Base-by-base conservation (phyloP, 1,140 invertebrate species). In the Euura saliciscinereae region DNA sequence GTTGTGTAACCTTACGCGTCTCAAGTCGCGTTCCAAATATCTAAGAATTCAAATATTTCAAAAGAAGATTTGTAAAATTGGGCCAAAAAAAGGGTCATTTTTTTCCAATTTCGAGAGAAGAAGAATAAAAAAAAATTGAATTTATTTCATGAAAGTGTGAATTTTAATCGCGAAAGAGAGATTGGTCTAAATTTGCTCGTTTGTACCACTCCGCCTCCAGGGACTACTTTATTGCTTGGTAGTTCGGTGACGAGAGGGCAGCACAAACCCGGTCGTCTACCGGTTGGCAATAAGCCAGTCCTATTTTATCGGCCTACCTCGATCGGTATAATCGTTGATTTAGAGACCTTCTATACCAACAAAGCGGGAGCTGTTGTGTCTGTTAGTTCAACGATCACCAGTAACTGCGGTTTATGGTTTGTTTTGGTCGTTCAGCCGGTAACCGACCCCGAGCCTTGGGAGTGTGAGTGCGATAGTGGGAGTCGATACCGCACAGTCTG, bases 321-420 rank as follows among this genome's bases (percentile, higher is more conserved):
- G 75, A 80, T 82, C 77, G 75, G 76, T 78, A 82, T 66, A 44
- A 43, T 65, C 45, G 72, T 79, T 77, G 80, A 80, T 82, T 84
- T 79, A 79, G 74, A 75, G 46, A 8, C 73, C 76, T 71, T 71
- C 71, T 70, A 82, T 86, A 84, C 82, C 83, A 76, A 80, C 84
- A 69, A 83, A 82, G 85, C 76, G 73, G 68, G 66, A 43, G 13
- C 6, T 8, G 51, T n/a, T 28, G 28, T n/a, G 13, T 11, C 51
- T 77, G 77, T 80, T 82, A 87, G 86, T 86, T 84, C 84, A 78
- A 84, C 83, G 80, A 82, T 86, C 73, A 78, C 79, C 84, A 82
- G 84, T 85, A 81, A 83, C 51, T 80, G 79, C 81, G 81, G 80
- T 84, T 86, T 84, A 85, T 84, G 77, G 80, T 81, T 83, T 83